Percentiles rank a stretch among this genome's conserved stretches.
phyloP scores from a whole-genome alignment of 2,797 vertebrate genomes.

The Ctenosaura bakeri region DNA sequence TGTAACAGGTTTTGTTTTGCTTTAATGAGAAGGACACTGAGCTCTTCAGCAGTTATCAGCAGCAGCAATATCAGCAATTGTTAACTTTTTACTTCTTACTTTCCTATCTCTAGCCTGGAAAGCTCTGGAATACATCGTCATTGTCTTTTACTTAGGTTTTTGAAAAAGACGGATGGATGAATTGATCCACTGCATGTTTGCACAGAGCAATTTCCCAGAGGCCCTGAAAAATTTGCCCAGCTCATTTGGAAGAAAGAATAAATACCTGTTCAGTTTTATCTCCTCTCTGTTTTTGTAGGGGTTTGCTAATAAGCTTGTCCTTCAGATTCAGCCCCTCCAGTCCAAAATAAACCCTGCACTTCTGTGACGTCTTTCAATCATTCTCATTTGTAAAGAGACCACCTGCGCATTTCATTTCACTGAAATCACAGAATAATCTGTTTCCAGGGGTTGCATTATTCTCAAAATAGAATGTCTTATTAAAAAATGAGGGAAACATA shows the following conservation, averaged over 20 bases:
- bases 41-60: too few species aligned
- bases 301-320: slow-evolving; percentile 23
- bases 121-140: background rate
- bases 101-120: background rate
- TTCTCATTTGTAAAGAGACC: slow-evolving; percentile 3
- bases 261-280: background rate
- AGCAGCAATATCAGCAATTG: too few species aligned
- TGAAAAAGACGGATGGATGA: too few species aligned
- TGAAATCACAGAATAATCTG: slow-evolving; percentile 37
- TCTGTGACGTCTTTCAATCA: slow-evolving; percentile 4
- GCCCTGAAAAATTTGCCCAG: background rate
- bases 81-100: too few species aligned
- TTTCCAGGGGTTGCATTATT: slow-evolving; percentile 10
- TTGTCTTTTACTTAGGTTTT: background rate
- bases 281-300: background rate
- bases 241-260: background rate
- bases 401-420: slow-evolving; percentile 6
- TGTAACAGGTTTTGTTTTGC: too few species aligned
- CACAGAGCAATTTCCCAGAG: background rate
- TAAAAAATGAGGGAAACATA: slow-evolving; percentile 32
- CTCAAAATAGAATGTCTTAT: slow-evolving; percentile 8
- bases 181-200: background rate
- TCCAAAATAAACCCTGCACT: slow-evolving; percentile 6
- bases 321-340: background rate
- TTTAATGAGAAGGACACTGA: too few species aligned